phyloP scores from a whole-genome alignment of 2,888 invertebrate genomes.

The Parapristionchus giblindavisi region DNA sequence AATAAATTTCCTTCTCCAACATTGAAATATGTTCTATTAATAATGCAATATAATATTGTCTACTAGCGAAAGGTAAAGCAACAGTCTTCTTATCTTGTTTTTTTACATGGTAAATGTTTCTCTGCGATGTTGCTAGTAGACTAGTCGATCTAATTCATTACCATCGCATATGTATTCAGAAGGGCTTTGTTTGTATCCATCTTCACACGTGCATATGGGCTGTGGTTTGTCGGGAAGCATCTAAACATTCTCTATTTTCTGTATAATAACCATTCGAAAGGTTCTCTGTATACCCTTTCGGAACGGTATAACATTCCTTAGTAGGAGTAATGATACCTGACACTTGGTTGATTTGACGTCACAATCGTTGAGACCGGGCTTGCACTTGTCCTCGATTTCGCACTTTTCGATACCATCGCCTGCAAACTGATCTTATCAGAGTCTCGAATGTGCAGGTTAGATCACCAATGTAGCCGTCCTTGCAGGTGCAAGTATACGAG shows the following conservation, averaged over 20 bases:
- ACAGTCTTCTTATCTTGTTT: not conserved
- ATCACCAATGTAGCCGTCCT: slow-evolving; percentile 4
- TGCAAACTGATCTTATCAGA: not conserved
- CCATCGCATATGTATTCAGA: slow-evolving; percentile 9
- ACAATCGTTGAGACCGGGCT: slow-evolving; percentile 1
- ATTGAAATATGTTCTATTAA: too few relatives aligned
- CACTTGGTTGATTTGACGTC: slow-evolving; percentile 3
- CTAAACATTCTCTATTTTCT: not conserved
- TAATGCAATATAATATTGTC: too few relatives aligned
- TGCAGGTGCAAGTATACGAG: slow-evolving; percentile 19
- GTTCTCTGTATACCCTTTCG: too few relatives aligned
- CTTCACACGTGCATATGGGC: slow-evolving; percentile 9
- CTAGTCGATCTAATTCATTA: not conserved
- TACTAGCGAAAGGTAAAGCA: too few relatives aligned
- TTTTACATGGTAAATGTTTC: not conserved
- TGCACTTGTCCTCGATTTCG: not conserved
- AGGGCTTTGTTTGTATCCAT: slow-evolving; percentile 12
- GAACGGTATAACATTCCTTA: not conserved
- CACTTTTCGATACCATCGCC: slow-evolving; percentile 31
- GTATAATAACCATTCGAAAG: not conserved
- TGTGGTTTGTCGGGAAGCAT: slow-evolving; percentile 25
- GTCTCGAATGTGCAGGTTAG: not conserved
- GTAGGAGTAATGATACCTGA: not conserved
- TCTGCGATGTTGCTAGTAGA: not conserved
- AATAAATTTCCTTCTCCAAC: not conserved